A percentile compares a stretch with the other conserved stretches of the same genome.
These are phyloP conservation scores for Ophraella communa DNA, from an alignment of 2,888 invertebrate genomes.

Conservation along the genomic window DNA sequence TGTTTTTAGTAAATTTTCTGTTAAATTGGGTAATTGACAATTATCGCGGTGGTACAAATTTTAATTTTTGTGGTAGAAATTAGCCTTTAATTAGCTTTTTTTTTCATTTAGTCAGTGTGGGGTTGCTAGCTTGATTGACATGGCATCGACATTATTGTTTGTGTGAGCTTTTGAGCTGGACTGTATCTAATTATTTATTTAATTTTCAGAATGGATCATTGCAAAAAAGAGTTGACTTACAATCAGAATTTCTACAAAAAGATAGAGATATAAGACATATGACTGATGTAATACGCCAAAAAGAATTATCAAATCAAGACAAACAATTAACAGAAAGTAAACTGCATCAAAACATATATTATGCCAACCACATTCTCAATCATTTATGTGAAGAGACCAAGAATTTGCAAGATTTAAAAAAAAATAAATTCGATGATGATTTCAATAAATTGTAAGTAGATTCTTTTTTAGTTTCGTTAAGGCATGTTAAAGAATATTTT, in stretches of 20 bases:
- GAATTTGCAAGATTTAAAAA: background rate
- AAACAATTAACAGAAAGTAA: background rate
- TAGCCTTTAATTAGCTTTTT: too few relatives aligned
- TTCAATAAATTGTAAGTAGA: background rate
- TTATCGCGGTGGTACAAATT: too few relatives aligned
- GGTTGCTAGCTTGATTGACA: too few relatives aligned
- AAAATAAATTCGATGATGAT: background rate
- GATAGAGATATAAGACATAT: background rate
- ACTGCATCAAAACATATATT: background rate
- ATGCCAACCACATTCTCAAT: background rate
- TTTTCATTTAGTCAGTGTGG: too few relatives aligned
- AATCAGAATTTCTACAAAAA: background rate
- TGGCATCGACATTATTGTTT: too few relatives aligned
- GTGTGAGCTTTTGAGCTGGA: too few relatives aligned
- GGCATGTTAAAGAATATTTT: too few relatives aligned
- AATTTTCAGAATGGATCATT: background rate
- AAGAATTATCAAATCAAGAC: background rate
- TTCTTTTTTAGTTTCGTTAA: background rate
- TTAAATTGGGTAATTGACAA: too few relatives aligned
- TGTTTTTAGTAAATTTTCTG: too few relatives aligned
- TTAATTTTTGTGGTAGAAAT: too few relatives aligned
- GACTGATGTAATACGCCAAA: background rate
- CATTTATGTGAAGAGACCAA: background rate
- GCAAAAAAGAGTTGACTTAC: background rate
- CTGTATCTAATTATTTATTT: background rate